Conservation (phyloP, 2,888 invertebrate species). For the Chorisops tibialis region DNA sequence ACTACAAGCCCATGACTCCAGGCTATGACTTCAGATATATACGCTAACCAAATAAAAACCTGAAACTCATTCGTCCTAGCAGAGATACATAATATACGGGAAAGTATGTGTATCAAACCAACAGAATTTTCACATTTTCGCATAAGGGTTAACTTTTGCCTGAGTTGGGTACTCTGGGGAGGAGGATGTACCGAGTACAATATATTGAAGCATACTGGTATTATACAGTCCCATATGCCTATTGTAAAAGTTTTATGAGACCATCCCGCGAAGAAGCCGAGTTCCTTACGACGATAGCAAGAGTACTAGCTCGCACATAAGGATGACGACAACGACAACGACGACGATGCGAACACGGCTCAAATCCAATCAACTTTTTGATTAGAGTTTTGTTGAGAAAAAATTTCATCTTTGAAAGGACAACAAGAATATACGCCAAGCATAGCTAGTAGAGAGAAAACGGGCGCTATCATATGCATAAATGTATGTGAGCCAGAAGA, state of each 20-base stretch:
- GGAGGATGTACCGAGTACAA: constrained; percentile 2
- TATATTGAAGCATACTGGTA: constrained; percentile 21
- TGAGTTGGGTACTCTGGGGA: constrained; percentile 7
- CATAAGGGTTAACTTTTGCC: constrained; percentile 23
- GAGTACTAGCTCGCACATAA: no score
- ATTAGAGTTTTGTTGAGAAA: constrained; percentile 24
- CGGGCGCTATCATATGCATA: no score
- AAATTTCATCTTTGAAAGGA: constrained; percentile 19
- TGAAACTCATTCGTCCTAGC: constrained; percentile 15
- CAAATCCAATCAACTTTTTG: constrained; percentile 28
- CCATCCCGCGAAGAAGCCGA: constrained; percentile 13
- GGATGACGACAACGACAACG: no score
- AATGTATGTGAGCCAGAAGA: no score
- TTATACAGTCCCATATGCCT: constrained; percentile 12
- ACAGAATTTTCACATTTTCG: constrained; percentile 19
- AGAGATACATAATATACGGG: constrained; percentile 1
- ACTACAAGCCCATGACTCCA: constrained; percentile 5
- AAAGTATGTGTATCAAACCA: background rate
- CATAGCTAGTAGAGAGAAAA: no score
- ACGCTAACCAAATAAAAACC: constrained; percentile 22
- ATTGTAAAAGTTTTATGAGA: constrained; percentile 25
- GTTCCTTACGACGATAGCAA: background rate
- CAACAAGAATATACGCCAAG: constrained; percentile 14
- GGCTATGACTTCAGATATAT: constrained; percentile 23
- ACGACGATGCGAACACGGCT: background rate